Conservation (phyloP, 2,113 vertebrate species). For the Calcarius ornatus region DNA sequence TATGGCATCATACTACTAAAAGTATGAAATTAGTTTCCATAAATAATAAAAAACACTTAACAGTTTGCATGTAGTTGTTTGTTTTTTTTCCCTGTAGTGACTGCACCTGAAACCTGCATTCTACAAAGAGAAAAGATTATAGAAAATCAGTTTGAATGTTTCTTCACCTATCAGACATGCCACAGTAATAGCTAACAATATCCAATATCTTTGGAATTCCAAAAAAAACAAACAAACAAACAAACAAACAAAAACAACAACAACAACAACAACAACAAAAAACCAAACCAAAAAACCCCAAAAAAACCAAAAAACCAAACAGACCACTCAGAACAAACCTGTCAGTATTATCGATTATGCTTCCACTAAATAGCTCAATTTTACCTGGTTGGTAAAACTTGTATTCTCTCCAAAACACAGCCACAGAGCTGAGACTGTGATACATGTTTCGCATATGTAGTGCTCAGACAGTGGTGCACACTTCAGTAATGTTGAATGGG, state of each 20-base stretch:
- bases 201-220: neutral
- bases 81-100: neutral
- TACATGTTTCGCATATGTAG: neutral
- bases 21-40: neutral
- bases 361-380: neutral
- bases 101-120: neutral
- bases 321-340: neutral
- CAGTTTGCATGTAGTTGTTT: neutral
- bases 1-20: neutral
- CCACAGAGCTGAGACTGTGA: neutral
- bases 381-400: neutral
- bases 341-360: neutral
- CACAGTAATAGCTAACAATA: neutral
- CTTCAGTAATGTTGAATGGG: neutral
- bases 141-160: neutral
- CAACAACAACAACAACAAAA: no score
- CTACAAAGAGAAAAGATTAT: neutral
- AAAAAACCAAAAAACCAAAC: no score
- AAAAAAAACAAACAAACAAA: neutral
- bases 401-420: neutral
- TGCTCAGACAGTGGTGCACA: neutral
- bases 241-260: no score
- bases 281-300: no score
- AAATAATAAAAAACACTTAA: constrained; percentile 13
- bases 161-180: neutral